Conservation (phyloP, 2,888 invertebrate genomes). For the Aphodius granarius region DNA sequence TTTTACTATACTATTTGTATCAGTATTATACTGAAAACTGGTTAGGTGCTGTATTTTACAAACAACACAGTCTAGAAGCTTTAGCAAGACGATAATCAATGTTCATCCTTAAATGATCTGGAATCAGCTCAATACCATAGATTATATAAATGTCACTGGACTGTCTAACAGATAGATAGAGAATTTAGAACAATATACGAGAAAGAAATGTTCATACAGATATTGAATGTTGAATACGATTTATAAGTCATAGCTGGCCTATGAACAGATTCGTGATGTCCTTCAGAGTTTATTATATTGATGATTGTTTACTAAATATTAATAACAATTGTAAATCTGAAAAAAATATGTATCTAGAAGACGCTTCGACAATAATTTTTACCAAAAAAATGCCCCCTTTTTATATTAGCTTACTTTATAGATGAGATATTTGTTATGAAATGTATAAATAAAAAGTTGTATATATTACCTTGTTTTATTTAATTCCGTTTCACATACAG, state of each 20-base stretch:
- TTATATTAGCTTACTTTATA: constrained; percentile 37
- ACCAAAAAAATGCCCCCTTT: constrained; percentile 39
- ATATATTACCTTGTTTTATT: constrained; percentile 11
- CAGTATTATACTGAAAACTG: not conserved
- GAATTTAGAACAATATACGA: constrained; percentile 15
- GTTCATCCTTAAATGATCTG: not conserved
- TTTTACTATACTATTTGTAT: not conserved
- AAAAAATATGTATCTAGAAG: constrained; percentile 26
- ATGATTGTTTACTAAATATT: constrained; percentile 19
- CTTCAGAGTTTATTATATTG: constrained; percentile 27
- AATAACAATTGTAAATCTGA: constrained; percentile 18
- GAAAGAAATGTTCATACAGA: not conserved
- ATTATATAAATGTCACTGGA: not conserved
- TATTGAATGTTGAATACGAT: not conserved
- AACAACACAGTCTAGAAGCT: not conserved
- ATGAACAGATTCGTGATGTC: constrained; percentile 43
- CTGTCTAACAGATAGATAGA: not conserved
- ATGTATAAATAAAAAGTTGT: constrained; percentile 31
- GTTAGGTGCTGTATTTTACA: not conserved
- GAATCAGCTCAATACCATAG: not conserved
- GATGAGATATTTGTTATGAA: constrained; percentile 23
- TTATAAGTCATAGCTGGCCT: constrained; percentile 40
- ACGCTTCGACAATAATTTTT: constrained; percentile 45
- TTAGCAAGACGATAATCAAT: not conserved
- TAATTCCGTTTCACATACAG: not conserved